phyloP scores from a whole-genome alignment of 2,888 invertebrate genomes.

The Archaeoteleia sp. region DNA sequence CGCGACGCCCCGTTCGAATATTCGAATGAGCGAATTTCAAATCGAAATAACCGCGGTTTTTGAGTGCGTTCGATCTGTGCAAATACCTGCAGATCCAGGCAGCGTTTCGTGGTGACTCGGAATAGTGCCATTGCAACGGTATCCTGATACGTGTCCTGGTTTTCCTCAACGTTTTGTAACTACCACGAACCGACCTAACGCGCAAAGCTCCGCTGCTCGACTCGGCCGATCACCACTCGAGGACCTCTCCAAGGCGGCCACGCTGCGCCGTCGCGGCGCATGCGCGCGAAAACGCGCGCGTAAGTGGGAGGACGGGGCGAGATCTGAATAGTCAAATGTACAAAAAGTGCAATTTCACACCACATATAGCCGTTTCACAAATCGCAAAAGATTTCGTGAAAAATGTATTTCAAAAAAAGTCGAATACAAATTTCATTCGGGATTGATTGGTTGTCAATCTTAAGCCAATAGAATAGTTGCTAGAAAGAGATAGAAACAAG shows the following conservation, averaged over 20 bases:
- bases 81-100: constrained; percentile 70
- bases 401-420: too few relatives aligned
- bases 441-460: too few relatives aligned
- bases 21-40: too few relatives aligned
- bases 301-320: background rate
- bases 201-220: constrained; percentile 71
- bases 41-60: background rate
- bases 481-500: too few relatives aligned
- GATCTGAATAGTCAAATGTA: too few relatives aligned
- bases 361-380: too few relatives aligned
- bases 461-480: too few relatives aligned
- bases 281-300: constrained; percentile 10
- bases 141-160: constrained; percentile 30
- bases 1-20: too few relatives aligned
- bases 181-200: constrained; percentile 63
- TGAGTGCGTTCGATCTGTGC: background rate
- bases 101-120: constrained; percentile 69
- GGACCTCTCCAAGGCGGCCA: background rate
- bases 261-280: constrained; percentile 18
- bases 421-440: too few relatives aligned
- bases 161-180: constrained; percentile 9
- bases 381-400: too few relatives aligned
- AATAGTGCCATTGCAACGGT: constrained; percentile 71
- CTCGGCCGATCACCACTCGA: constrained; percentile 52
- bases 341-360: too few relatives aligned